Percentiles rank a stretch among this genome's conserved stretches.
Evolutionary conservation across 2,888 invertebrate genomes (phyloP).

Genomic region (Colostygia pectinataria): DNA sequence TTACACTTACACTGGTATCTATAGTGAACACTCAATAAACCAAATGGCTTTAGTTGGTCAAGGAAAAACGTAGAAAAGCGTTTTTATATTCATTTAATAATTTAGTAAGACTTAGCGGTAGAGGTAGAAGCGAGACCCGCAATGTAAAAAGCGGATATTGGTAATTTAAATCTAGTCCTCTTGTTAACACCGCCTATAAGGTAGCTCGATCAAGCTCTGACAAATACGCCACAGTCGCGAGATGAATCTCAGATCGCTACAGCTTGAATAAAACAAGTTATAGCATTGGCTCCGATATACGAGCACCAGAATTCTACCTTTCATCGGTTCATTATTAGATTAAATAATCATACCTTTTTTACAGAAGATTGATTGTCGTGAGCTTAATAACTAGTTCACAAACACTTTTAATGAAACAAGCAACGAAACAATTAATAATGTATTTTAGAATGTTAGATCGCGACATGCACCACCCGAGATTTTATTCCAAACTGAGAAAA

Average conservation of each 20-base stretch:
- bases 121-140: conserved; percentile 2
- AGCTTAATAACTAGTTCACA: background rate
- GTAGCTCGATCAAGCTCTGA: too few species aligned
- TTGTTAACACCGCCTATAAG: too few species aligned
- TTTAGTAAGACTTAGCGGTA: too few species aligned
- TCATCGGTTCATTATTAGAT: background rate
- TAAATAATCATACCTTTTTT: background rate
- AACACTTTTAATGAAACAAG: background rate
- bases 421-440: too few species aligned
- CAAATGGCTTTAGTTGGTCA: too few species aligned
- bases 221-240: background rate
- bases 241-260: conserved; percentile 4
- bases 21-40: too few species aligned
- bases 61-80: too few species aligned
- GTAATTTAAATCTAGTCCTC: conserved; percentile 28
- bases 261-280: conserved; percentile 3
- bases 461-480: background rate
- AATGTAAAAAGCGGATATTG: conserved; percentile 25
- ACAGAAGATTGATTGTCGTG: background rate
- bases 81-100: too few species aligned
- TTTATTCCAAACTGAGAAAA: background rate
- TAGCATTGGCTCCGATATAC: conserved; percentile 10
- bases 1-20: too few species aligned
- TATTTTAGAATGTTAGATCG: too few species aligned
- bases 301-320: conserved; percentile 10